Evolutionary conservation across 2,113 vertebrate species (phyloP).

Genomic region (Paradisaea rubra): DNA sequence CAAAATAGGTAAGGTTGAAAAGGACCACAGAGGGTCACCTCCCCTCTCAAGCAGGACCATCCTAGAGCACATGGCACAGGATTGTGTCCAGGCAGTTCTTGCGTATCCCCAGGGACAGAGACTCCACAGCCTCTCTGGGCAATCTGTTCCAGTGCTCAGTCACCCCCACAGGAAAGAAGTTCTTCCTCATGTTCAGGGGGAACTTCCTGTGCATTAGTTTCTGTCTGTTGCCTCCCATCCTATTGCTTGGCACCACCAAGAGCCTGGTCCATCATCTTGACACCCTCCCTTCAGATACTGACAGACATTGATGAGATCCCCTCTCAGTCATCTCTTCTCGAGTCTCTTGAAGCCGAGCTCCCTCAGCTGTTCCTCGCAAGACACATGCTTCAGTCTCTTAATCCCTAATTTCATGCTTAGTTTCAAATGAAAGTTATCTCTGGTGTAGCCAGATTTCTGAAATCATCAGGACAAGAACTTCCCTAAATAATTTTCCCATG

Average conservation of each 20-base stretch:
- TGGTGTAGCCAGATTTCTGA: not conserved
- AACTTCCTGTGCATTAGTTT: not conserved
- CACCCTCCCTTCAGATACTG: not conserved
- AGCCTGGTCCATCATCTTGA: not conserved
- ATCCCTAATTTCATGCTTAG: not conserved
- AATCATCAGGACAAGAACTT: not conserved
- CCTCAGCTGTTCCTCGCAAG: rapidly evolving
- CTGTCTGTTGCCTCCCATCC: not conserved
- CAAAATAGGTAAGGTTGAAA: not conserved
- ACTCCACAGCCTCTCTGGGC: not conserved
- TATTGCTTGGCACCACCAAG: not conserved
- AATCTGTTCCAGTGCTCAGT: not conserved
- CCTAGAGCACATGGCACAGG: not conserved
- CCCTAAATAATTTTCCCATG: not conserved
- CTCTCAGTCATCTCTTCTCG: not conserved
- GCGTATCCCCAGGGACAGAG: not conserved
- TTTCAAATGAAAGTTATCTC: not conserved
- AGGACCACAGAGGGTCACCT: not conserved
- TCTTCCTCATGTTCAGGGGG: not conserved
- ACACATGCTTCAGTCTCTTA: not conserved
- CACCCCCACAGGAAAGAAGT: not conserved
- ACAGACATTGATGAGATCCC: not conserved
- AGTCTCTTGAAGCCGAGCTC: not conserved
- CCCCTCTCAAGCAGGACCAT: not conserved
- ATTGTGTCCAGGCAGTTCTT: rapidly evolving